Evolutionary conservation across 2,113 vertebrate genomes (phyloP).

Genomic region (Camelus bactrianus): DNA sequence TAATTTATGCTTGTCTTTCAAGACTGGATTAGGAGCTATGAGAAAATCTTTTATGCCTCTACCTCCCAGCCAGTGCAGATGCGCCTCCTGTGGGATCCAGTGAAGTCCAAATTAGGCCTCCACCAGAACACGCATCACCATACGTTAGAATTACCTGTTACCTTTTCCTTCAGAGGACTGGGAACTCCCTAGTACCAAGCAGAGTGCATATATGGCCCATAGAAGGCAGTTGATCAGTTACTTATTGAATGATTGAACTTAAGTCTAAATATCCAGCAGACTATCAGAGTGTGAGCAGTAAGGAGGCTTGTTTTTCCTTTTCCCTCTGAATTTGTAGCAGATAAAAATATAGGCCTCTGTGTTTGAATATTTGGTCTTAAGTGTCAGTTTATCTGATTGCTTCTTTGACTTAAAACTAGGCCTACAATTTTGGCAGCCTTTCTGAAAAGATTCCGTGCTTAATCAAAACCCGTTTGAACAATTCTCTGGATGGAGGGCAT

Average conservation of each 20-base stretch:
- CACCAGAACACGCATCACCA: background rate
- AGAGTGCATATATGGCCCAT: background rate
- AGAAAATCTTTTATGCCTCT: background rate
- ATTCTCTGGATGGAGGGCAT: background rate
- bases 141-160: background rate
- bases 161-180: background rate
- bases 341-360: background rate
- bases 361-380: conserved; percentile 51
- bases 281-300: background rate
- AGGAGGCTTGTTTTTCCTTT: background rate
- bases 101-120: background rate
- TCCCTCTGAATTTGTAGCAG: background rate
- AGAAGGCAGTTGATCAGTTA: background rate
- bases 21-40: background rate
- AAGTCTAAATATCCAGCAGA: background rate
- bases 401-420: conserved; percentile 43
- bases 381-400: conserved; percentile 29
- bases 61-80: background rate
- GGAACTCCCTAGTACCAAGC: background rate
- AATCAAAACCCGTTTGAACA: conserved; percentile 58
- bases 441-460: conserved; percentile 67
- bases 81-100: background rate
- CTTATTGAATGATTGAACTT: background rate
- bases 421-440: conserved; percentile 6
- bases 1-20: background rate